Base-by-base conservation (phyloP, 1,140 invertebrate species). In the Mamestra configurata region DNA sequence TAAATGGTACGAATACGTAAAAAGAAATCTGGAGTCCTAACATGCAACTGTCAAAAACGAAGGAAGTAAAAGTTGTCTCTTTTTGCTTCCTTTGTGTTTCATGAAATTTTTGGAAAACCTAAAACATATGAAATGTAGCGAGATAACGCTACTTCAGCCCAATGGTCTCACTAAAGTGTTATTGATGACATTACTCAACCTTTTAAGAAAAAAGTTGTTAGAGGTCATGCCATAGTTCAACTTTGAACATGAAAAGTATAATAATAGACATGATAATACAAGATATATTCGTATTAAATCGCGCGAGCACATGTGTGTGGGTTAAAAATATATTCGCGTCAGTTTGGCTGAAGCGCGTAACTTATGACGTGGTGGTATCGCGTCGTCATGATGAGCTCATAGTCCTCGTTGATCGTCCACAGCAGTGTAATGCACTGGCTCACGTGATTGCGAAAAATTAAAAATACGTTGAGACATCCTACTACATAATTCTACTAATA, bases 321-420 rank as follows among this genome's bases (percentile, higher is more conserved):
- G 4, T 71, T 46, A 64, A 49, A 76, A 49, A 76, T 76, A 76
- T 13, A 57, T 73, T 75, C 53, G 51, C 55, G 35, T 72, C 68
- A 57, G 18, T 73, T 40, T 27, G 24, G 13, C 66, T 66, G 15
- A 4, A 15, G 22, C 4, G 22, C 68, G 71, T 55, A 57, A 59
- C 37, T 20, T 0, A 31, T 75, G 71, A 75, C 71, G 31, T 55
- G 1, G 37, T 57, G 5, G 55, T 5, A 4, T 61, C 20, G 13
- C 27, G 27, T 46, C 73, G 73, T 76, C 57, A 64, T 24, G 40
- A 76, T 76, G 73, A 61, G 13, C 43, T 75, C 55, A 76, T 76
- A 43, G 27, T 31, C 31, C 13, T 55, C 59, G 18, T 10, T 31
- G 59, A 11, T 22, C 53, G 53, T 55, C 53, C 3, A 35, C 61